Percentiles rank a stretch among this genome's conserved stretches.
These are phyloP conservation scores for Toxotes jaculatrix DNA, from an alignment of 2,113 vertebrate species.

Conservation along the genomic window DNA sequence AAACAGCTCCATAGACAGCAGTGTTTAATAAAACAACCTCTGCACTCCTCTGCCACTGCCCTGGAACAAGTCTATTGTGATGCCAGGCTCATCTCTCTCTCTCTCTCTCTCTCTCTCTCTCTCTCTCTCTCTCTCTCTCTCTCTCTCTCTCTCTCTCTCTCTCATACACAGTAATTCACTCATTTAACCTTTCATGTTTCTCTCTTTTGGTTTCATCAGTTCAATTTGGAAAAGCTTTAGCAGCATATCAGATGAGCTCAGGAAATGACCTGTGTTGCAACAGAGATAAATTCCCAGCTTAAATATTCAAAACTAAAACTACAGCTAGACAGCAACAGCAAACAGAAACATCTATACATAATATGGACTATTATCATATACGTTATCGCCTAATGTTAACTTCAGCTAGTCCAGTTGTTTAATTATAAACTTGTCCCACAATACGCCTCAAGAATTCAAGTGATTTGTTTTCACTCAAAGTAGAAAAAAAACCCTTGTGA, in stretches of 20 bases:
- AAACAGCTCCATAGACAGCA: conserved; percentile 55
- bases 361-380: not conserved
- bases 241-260: not conserved
- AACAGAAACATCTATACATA: not conserved
- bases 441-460: not conserved
- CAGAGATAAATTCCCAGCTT: not conserved
- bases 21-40: conserved; percentile 50
- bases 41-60: conserved; percentile 33
- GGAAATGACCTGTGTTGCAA: not conserved
- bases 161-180: not conserved
- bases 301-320: not conserved
- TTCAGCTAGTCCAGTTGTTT: no score
- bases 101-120: not conserved
- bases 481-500: not conserved
- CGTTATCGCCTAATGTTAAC: no score
- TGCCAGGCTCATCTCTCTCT: not conserved
- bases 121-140: not conserved
- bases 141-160: not conserved
- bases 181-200: not conserved
- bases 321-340: not conserved
- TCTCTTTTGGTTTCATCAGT: conserved; percentile 12
- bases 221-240: not conserved
- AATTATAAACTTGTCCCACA: not conserved
- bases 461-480: not conserved
- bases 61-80: conserved; percentile 28